phyloP scores from a whole-genome alignment of 2,888 invertebrate genomes.

The Teleiodes luculella region DNA sequence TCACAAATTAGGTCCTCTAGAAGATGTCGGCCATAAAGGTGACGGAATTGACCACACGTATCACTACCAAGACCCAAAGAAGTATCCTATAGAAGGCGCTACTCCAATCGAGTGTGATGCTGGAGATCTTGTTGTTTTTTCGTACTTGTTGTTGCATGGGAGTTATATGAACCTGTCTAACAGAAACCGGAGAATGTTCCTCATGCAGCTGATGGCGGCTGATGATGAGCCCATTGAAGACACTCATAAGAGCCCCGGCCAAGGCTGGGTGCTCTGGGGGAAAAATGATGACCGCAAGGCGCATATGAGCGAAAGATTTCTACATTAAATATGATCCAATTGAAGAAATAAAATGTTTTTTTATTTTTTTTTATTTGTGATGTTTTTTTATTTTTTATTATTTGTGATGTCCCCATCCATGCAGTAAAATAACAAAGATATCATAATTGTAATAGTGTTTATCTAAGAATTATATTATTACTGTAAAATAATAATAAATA shows the following conservation, averaged over 20 bases:
- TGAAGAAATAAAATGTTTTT: too few relatives aligned
- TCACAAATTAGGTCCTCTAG: slow-evolving; percentile 69
- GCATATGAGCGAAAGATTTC: slow-evolving; percentile 24
- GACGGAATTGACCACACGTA: slow-evolving; percentile 29
- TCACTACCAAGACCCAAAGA: slow-evolving; percentile 59
- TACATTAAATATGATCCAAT: slow-evolving; percentile 14
- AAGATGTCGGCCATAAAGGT: slow-evolving; percentile 54
- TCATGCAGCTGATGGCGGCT: slow-evolving; percentile 67
- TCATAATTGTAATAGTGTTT: too few relatives aligned
- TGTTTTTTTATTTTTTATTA: too few relatives aligned
- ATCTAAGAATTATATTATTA: too few relatives aligned
- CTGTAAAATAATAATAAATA: too few relatives aligned
- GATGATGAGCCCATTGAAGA: slow-evolving; percentile 63
- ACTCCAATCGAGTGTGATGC: slow-evolving; percentile 60
- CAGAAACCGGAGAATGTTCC: slow-evolving; percentile 65
- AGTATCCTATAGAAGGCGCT: slow-evolving; percentile 62
- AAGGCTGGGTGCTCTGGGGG: slow-evolving; percentile 68
- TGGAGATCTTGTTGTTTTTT: slow-evolving; percentile 72
- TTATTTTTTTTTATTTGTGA: too few relatives aligned
- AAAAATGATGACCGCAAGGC: slow-evolving; percentile 44
- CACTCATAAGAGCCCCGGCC: slow-evolving; percentile 60
- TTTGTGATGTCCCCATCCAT: too few relatives aligned
- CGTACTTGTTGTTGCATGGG: slow-evolving; percentile 72
- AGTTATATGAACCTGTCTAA: slow-evolving; percentile 66
- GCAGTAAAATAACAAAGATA: too few relatives aligned